Evolutionary conservation across 2,888 invertebrate genomes (phyloP).

Genomic region (Cephus spinipes): DNA sequence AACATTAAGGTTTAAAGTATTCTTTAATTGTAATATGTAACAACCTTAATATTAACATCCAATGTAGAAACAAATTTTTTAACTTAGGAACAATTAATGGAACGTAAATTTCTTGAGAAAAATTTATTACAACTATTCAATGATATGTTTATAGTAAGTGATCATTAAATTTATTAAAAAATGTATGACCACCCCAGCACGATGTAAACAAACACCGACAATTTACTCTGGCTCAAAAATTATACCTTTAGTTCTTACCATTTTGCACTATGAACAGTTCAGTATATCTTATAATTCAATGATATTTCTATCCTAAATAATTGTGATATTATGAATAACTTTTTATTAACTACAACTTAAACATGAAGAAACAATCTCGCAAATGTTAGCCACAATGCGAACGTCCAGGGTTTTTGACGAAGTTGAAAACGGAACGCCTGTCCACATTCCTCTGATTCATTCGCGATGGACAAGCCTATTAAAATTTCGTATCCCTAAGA

Average conservation of each 20-base stretch:
- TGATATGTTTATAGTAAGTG: not conserved
- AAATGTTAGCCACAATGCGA: not conserved
- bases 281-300: not conserved
- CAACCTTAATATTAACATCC: not conserved
- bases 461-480: not conserved
- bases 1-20: not conserved
- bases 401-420: not conserved
- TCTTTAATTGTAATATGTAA: not conserved
- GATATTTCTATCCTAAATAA: not conserved
- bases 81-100: not conserved
- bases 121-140: no score
- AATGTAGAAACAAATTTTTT: not conserved
- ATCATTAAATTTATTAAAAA: not conserved
- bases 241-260: not conserved
- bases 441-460: not conserved
- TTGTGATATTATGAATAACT: not conserved
- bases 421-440: not conserved
- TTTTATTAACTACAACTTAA: not conserved
- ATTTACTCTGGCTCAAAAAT: no score
- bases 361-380: not conserved
- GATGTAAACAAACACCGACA: not conserved
- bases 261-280: not conserved
- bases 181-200: not conserved
- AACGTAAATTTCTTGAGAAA: no score
- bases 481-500: not conserved